These are phyloP conservation scores for Oncorhynchus gorbuscha DNA, from an alignment of 2,113 vertebrate genomes.

Conservation along the genomic window DNA sequence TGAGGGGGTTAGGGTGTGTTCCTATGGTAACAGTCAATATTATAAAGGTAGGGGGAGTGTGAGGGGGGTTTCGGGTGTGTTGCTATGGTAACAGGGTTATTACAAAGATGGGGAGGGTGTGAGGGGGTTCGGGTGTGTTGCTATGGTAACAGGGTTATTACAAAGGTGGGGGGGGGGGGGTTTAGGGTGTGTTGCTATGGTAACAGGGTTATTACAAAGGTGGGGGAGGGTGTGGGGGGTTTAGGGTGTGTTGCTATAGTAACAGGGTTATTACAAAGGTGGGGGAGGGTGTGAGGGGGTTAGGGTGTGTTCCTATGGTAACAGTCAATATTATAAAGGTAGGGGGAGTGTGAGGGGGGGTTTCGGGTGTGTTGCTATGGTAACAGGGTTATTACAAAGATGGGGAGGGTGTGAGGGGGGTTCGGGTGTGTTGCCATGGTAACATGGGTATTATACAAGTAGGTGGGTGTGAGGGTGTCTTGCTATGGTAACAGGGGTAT, in stretches of 20 bases:
- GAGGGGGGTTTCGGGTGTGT: conserved; percentile 48
- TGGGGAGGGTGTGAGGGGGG: no score
- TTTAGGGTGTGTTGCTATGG: conserved; percentile 54
- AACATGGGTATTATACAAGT: no score
- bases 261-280: no score
- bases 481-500: no score
- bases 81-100: conserved; percentile 57
- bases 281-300: conserved; percentile 35
- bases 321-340: conserved; percentile 56
- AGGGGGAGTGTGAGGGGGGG: no score
- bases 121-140: conserved; percentile 52
- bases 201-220: conserved; percentile 62
- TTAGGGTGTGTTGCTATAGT: conserved; percentile 50
- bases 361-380: no score
- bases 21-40: conserved; percentile 29
- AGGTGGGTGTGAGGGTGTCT: no score
- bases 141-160: conserved; percentile 21
- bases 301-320: conserved; percentile 58
- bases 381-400: no score
- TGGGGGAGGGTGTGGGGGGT: conserved; percentile 24
- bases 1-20: conserved; percentile 54
- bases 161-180: conserved; percentile 28
- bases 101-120: conserved; percentile 33
- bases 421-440: no score
- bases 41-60: conserved; percentile 6